Evolutionary conservation across 2,797 vertebrate genomes (phyloP).

Genomic region (Eidolon dupreanum): DNA sequence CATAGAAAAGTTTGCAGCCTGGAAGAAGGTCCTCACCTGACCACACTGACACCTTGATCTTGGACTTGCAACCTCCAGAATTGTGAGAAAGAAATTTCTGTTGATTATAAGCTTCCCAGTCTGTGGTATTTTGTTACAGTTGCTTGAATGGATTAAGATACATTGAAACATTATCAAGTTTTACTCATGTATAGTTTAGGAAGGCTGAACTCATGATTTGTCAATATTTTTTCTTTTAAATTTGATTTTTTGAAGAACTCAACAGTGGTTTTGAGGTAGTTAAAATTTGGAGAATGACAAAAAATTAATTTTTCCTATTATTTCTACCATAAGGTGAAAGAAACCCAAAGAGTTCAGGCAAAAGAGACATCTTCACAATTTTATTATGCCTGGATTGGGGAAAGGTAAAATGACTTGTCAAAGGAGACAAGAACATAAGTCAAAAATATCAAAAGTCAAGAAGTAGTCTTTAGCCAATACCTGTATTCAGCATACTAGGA

Average conservation of each 20-base stretch:
- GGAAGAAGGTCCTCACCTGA: neutral
- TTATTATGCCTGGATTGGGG: neutral
- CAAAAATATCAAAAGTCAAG: conserved; percentile 22
- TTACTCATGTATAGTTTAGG: neutral
- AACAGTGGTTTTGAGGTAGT: neutral
- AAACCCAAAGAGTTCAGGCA: neutral
- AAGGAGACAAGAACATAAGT: neutral
- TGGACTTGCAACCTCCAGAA: neutral
- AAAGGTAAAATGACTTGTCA: conserved; percentile 11
- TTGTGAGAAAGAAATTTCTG: neutral
- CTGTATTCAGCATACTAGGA: neutral
- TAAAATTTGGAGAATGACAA: conserved; percentile 31
- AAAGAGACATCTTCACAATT: neutral
- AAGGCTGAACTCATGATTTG: neutral
- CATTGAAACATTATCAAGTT: neutral
- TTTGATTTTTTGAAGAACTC: neutral
- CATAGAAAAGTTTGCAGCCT: neutral
- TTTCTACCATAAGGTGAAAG: neutral
- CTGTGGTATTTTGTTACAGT: neutral
- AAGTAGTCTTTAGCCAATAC: neutral
- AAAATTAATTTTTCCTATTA: neutral
- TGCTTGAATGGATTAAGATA: neutral
- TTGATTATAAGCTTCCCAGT: neutral
- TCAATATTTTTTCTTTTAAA: neutral
- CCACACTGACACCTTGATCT: neutral